A percentile compares a stretch with the other conserved stretches of the same genome.
Conservation (phyloP, 2,113 vertebrate species). For the Cinclus mexicanus region DNA sequence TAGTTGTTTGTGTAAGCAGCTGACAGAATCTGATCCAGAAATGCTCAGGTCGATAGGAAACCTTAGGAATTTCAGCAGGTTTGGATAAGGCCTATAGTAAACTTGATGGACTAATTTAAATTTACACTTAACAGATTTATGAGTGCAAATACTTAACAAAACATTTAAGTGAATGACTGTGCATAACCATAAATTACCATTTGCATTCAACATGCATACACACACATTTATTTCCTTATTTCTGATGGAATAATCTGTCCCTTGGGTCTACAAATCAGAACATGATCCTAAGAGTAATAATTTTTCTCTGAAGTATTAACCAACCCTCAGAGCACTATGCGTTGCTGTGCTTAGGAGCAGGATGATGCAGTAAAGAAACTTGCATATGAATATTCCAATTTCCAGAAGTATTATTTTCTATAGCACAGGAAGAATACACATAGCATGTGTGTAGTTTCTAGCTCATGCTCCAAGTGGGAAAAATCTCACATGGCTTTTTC, state of each 20-base stretch:
- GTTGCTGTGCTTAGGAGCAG: neutral
- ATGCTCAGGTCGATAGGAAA: neutral
- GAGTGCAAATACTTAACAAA: neutral
- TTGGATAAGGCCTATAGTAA: neutral
- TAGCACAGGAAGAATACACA: neutral
- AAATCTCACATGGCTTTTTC: neutral
- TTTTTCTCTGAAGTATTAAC: neutral
- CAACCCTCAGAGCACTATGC: neutral
- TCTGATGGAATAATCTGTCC: constrained; percentile 11
- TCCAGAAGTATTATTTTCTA: neutral
- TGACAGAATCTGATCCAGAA: neutral
- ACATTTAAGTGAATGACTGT: neutral
- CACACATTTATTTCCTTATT: neutral
- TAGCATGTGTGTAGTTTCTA: neutral
- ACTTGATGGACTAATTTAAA: neutral
- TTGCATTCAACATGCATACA: neutral
- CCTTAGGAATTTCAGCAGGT: neutral
- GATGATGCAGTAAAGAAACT: neutral
- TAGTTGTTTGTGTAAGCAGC: neutral
- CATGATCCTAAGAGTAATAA: neutral
- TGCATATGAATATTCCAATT: neutral
- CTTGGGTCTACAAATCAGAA: neutral
- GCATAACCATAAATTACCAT: neutral
- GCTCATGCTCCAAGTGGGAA: neutral
- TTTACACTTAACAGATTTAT: constrained; percentile 7